phyloP scores from a whole-genome alignment of 2,797 vertebrate species.

The Pyrocephalus nanus region DNA sequence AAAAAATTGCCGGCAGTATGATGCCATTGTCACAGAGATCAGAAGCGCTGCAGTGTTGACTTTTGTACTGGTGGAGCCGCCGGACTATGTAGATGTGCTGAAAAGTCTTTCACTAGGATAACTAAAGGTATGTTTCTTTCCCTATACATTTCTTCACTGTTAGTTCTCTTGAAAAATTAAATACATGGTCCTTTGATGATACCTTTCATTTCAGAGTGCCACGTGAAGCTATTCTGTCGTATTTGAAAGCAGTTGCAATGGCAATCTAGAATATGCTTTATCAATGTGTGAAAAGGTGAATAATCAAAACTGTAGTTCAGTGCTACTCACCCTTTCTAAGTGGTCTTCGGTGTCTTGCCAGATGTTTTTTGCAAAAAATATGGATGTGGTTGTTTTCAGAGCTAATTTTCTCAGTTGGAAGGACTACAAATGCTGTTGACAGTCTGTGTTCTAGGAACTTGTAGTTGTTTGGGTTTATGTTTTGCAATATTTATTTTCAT shows the following conservation, averaged over 20 bases:
- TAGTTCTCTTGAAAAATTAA: conserved; percentile 13
- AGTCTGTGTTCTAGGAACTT: background rate
- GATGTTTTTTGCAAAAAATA: background rate
- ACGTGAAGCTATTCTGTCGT: background rate
- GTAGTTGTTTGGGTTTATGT: background rate
- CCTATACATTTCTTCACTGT: background rate
- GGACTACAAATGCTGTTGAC: background rate
- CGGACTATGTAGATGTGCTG: conserved; percentile 59
- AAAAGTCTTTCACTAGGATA: conserved; percentile 42
- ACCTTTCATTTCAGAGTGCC: conserved; percentile 20
- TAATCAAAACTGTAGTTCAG: background rate
- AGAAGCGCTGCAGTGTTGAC: conserved; percentile 66
- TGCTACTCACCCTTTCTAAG: background rate
- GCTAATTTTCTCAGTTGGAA: background rate
- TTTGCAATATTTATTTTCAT: background rate
- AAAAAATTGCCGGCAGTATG: conserved; percentile 74
- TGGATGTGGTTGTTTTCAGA: rapidly evolving
- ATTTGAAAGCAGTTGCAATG: conserved; percentile 9
- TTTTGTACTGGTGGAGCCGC: conserved; percentile 67
- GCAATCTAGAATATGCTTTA: conserved; percentile 8
- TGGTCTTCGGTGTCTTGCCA: background rate
- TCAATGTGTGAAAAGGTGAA: background rate
- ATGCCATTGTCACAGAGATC: conserved; percentile 77
- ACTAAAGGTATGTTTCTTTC: conserved; percentile 76
- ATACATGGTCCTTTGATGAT: background rate